Evolutionary conservation across 30 jellyfish, hydroid and myxozoan genomes (phyloP).

Genomic region (Rhopilema esculentum): DNA sequence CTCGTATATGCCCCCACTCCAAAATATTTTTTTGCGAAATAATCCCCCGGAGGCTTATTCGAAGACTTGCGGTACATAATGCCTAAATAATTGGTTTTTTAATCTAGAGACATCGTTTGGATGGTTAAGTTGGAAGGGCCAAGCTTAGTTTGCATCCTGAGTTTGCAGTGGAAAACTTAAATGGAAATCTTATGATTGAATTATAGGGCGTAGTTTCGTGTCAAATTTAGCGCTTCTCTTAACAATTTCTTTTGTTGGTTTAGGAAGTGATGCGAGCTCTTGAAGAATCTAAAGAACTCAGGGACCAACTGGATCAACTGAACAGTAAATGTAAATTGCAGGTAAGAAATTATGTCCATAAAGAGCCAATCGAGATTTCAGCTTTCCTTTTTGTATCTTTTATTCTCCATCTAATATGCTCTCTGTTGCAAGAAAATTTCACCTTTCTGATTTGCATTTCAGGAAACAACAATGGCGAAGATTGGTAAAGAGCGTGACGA

Average conservation of each 20-base stretch:
- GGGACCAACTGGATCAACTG: slow-evolving; percentile 74
- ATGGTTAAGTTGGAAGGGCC: too few relatives aligned
- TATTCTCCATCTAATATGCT: background rate
- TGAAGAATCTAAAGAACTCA: slow-evolving; percentile 73
- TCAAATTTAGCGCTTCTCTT: background rate
- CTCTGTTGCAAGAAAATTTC: background rate
- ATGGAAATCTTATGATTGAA: background rate
- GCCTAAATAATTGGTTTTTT: too few relatives aligned
- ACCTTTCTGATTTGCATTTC: background rate
- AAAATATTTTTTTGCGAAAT: too few relatives aligned
- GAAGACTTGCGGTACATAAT: too few relatives aligned
- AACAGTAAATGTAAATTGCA: slow-evolving; percentile 54
- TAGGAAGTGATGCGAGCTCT: slow-evolving; percentile 82
- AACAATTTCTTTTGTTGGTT: background rate
- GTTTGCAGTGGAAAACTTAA: background rate
- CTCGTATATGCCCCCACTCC: too few relatives aligned
- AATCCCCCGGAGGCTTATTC: too few relatives aligned
- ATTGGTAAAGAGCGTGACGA: slow-evolving; percentile 49
- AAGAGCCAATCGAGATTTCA: too few relatives aligned
- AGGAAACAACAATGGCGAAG: slow-evolving; percentile 63
- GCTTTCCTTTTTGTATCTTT: background rate
- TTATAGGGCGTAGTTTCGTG: background rate
- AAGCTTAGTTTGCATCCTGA: too few relatives aligned
- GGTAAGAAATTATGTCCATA: slow-evolving; percentile 47
- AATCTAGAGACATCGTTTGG: too few relatives aligned